Conservation (phyloP, 2,888 invertebrate species). For the Bombyx huttoni region DNA sequence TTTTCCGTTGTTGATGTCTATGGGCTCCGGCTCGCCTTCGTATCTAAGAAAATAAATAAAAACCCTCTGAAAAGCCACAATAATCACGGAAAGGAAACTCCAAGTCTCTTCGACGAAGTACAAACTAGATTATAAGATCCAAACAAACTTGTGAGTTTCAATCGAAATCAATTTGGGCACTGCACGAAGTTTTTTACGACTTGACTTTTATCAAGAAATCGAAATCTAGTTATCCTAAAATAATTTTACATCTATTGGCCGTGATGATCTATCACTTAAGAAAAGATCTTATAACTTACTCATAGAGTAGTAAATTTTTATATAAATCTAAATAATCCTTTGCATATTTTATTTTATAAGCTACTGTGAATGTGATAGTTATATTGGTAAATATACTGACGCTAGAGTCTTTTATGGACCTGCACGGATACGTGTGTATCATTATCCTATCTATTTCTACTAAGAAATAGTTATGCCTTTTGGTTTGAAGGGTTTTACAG, state of each 20-base stretch:
- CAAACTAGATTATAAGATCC: slow-evolving; percentile 32
- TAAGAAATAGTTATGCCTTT: no score
- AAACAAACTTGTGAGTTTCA: slow-evolving; percentile 29
- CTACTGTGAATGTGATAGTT: no score
- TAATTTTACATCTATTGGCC: not conserved
- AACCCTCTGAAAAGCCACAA: not conserved
- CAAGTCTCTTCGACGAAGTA: not conserved
- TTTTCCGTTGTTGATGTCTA: no score
- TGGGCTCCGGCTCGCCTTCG: no score
- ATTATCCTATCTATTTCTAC: no score
- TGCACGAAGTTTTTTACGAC: slow-evolving; percentile 29
- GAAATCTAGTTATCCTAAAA: slow-evolving; percentile 5
- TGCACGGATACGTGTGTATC: no score
- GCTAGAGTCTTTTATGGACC: no score
- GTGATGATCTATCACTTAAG: no score
- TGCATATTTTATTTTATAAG: not conserved
- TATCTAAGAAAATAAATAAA: slow-evolving; percentile 4
- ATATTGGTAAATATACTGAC: no score
- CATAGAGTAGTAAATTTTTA: not conserved
- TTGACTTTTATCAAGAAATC: slow-evolving; percentile 13
- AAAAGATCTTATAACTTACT: not conserved
- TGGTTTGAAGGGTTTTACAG: no score
- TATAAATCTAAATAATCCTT: no score
- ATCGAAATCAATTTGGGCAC: slow-evolving; percentile 47
- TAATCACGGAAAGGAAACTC: slow-evolving; percentile 7